Base-by-base conservation (phyloP, 2,888 invertebrate genomes). In the Sericinus montela region DNA sequence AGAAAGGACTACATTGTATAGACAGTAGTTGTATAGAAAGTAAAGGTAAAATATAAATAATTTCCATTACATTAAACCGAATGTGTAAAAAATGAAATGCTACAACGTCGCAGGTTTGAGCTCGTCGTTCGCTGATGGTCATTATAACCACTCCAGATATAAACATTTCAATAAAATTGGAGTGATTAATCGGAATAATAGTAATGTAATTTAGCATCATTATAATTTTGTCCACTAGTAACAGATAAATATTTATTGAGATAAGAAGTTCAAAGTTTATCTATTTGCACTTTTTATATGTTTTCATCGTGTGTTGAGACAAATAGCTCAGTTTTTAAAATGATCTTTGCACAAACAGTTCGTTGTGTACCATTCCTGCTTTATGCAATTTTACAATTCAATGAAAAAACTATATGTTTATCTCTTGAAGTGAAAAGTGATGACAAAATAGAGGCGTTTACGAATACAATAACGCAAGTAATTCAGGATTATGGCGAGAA, bases 261-360 rank as follows among this genome's bases (percentile, higher is more conserved):
- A 72, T 68, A 65, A 56, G 52, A 66, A 68, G 75, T 73, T 69
- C 66, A 57, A 60, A 69, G 72, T 63, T 59, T 67, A 74, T 70
- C 65, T 14, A 37, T 41, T 47, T 48, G 10, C n/a, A 11, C 11
- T 32, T 4, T 32, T 32, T 32, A 5, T 32, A n/a, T n/a, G 30
- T 32, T 10, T 11, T 11, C 13, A 7, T 32, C 32, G 5, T 2
- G 2, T 19, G 19, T 2, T 19, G 19, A 19, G 13, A 11, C 6
- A 10, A 8, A 25, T 8, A 25, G 4, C 32, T 32, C 47, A 69
- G 65, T 68, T 44, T 50, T 56, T 48, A 75, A 61, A 64, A 74
- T 77, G 77, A 52, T 46, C 45, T 34, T 40, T 28, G 51, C 47
- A 45, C 60, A 52, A 45, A 51, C 52, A 53, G 58, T 60, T 43